These are phyloP conservation scores for Pristionchus pacificus DNA, from an alignment of 1,140 invertebrate genomes.

Conservation along the genomic window DNA sequence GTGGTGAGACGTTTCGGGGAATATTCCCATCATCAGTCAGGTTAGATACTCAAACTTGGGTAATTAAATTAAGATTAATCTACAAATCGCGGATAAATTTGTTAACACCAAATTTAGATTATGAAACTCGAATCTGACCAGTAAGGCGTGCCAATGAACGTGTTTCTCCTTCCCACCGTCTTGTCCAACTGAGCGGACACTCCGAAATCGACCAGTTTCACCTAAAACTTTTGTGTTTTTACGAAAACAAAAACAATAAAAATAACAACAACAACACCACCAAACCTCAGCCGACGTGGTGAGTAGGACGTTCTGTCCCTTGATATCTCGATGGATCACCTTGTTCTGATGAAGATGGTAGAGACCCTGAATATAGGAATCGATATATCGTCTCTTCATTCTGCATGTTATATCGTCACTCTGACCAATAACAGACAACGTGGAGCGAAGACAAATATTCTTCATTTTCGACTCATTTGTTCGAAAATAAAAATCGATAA, in stretches of 20 bases:
- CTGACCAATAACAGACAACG: slow-evolving; percentile 1
- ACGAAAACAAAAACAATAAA: not conserved
- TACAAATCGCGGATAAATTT: too few species aligned
- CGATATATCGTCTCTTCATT: too few species aligned
- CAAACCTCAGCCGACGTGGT: slow-evolving; percentile 92
- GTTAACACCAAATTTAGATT: too few species aligned
- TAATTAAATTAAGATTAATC: too few species aligned
- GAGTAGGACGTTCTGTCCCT: slow-evolving; percentile 97
- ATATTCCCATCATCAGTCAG: too few species aligned
- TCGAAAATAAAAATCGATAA: slow-evolving; percentile 14
- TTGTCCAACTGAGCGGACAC: slow-evolving; percentile 97
- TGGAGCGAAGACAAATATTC: slow-evolving; percentile 1
- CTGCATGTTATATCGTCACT: too few species aligned
- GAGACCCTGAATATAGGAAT: slow-evolving; percentile 68
- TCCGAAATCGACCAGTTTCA: slow-evolving; percentile 99
- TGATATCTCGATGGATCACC: slow-evolving; percentile 99
- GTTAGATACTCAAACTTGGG: too few species aligned
- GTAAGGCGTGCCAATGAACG: slow-evolving; percentile 98
- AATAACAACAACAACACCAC: not conserved
- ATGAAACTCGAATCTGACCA: too few species aligned
- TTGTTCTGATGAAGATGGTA: slow-evolving; percentile 94
- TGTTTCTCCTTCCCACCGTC: slow-evolving; percentile 95
- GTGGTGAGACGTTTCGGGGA: too few species aligned
- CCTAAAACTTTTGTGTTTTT: not conserved
- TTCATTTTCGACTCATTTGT: slow-evolving; percentile 10